Evolutionary conservation across 2,797 vertebrate genomes (phyloP), one percentile per base, ranked within the genome.

Genomic region (Limnodromus scolopaceus): DNA sequence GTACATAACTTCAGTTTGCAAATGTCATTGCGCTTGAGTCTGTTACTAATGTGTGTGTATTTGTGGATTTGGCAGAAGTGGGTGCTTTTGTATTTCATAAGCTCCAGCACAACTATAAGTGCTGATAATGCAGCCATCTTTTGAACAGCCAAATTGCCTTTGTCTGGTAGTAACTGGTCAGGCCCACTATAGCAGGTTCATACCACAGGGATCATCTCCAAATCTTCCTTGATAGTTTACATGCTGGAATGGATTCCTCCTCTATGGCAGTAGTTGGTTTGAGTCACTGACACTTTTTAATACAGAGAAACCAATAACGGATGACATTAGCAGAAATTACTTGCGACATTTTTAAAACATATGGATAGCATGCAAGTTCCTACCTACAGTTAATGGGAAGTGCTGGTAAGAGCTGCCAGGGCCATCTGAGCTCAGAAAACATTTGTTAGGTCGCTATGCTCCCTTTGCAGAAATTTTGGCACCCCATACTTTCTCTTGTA

Each of bases 291-390:
- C 38, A 43, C 57, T 19, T 76, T 66, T 86, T 76, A 84, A n/a
- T 78, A 27, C 27, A 24, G 89, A 92, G 53, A 34, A 95, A 13
- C 83, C 61, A 66, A 6, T 82, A 95, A 81, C 0, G 63, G 69
- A 48, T 95, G 80, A 74, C 75, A 87, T 94, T 89, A 93, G 84
- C 84, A 93, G 88, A 91, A 96, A 94, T 95, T 84, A 92, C 66
- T 96, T 95, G 58, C 95, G 92, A 94, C 91, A 93, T 96, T 96
- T 97, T 86, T 61, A 84, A 80, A 96, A 84, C 92, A 94, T 87
- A 92, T 82, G 92, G 93, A 58, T 69, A 84, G 70, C 1, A 0
- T 74, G 70, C 24, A 89, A 87, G 36, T 84, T 95, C 43, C 86
- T 93, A 95, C 93, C 88, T 93, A 88, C 85, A 63, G 57, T 84